Percentiles rank a stretch among this genome's conserved stretches.
Conservation (phyloP, 2,113 vertebrate genomes). For the Haplotaxodon microlepis region DNA sequence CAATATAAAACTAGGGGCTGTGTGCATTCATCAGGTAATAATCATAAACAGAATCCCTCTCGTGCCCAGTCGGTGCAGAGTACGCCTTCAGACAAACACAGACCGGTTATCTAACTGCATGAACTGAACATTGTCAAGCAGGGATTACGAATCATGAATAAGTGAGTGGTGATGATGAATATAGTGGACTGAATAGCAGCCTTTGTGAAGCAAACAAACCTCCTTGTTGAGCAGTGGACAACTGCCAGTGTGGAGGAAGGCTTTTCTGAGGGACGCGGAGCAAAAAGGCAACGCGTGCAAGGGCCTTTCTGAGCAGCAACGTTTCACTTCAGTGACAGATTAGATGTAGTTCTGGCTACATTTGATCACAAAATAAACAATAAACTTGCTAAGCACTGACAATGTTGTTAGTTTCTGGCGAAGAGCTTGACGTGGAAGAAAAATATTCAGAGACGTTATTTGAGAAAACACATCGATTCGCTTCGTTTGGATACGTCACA, state of each 20-base stretch:
- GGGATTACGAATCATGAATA: conserved; percentile 59
- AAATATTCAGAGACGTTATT: neutral
- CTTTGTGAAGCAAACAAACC: conserved; percentile 48
- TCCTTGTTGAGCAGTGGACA: conserved; percentile 33
- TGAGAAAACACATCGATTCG: neutral
- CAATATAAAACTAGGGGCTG: neutral
- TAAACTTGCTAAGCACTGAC: accelerated
- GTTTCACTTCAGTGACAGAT: neutral
- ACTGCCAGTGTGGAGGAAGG: conserved; percentile 11
- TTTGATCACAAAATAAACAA: neutral
- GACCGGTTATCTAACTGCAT: conserved; percentile 31
- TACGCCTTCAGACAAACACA: conserved; percentile 3
- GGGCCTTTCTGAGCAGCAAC: neutral
- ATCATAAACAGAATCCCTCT: conserved; percentile 8
- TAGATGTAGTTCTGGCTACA: accelerated
- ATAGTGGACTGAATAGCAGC: conserved; percentile 41
- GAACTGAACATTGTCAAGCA: conserved; percentile 45
- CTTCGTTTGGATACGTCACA: neutral
- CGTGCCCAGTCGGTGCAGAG: neutral
- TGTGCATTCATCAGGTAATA: conserved; percentile 4
- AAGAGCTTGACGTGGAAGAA: neutral
- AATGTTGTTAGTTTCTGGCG: neutral
- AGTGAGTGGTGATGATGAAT: conserved; percentile 42
- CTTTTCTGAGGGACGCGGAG: conserved; percentile 7
- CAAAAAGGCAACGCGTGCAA: neutral